Evolutionary conservation across 1,140 invertebrate genomes (phyloP).

Genomic region (Pseudomyrmex flavicornis): DNA sequence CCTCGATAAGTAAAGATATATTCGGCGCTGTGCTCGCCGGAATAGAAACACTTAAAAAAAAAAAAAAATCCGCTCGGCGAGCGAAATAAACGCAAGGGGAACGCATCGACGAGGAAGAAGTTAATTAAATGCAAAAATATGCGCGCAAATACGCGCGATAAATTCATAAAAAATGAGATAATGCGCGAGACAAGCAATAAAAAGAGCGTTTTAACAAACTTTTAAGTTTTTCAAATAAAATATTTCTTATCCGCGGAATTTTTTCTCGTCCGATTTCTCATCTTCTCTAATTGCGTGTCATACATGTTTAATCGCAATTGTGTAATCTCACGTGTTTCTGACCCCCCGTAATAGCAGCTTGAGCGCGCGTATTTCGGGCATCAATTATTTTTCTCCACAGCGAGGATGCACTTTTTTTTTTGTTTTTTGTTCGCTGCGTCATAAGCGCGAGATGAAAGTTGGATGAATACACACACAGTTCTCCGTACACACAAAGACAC

Average conservation of each 20-base stretch:
- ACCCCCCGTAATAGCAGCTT: too few relatives aligned
- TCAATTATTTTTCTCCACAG: conserved; percentile 4
- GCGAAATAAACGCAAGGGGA: neutral
- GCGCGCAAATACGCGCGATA: too few relatives aligned
- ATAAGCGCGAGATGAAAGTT: conserved; percentile 17
- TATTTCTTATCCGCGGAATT: neutral
- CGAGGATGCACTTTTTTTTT: neutral
- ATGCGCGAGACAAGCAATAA: too few relatives aligned
- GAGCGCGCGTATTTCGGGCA: neutral
- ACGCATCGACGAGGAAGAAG: too few relatives aligned
- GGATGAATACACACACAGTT: conserved; percentile 9
- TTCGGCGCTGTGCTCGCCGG: conserved; percentile 1
- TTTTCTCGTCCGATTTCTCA: neutral
- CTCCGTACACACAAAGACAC: neutral
- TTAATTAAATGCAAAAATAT: too few relatives aligned
- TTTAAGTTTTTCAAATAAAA: too few relatives aligned
- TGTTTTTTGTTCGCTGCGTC: neutral
- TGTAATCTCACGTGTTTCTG: neutral
- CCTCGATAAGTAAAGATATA: conserved; percentile 6
- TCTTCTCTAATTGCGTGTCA: neutral
- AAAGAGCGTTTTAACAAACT: too few relatives aligned
- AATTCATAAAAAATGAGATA: too few relatives aligned
- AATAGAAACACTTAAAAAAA: conserved; percentile 17
- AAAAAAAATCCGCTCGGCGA: neutral
- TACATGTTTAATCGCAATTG: neutral